Evolutionary conservation across 2,113 vertebrate genomes (phyloP), one percentile per base, ranked within the genome.

Genomic region (Sander lucioperca): DNA sequence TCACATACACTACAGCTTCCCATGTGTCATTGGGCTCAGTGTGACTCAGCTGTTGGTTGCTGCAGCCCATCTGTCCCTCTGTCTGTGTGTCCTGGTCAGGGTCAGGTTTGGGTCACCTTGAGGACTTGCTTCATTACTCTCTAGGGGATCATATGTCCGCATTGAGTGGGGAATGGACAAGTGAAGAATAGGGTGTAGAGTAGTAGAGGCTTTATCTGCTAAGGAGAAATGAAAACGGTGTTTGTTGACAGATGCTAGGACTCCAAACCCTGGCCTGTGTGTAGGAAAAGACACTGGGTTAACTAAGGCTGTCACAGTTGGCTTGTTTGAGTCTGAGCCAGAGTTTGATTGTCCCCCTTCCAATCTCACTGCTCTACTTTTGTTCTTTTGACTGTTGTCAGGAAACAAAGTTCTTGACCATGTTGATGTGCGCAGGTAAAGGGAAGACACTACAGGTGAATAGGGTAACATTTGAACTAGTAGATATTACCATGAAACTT

Each of bases 81-180:
- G 64, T 53, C 51, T 25, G 25, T 54, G 63, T 13, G 36, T 50
- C 67, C 54, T 47, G 70, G 21, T 48, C 47, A 13, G 73, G 86
- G 82, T 88, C 83, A 85, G 53, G 76, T 86, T 77, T 76, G 70
- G 87, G 89, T 82, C 82, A 86, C 74, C 54, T 71, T 3, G 0
- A 75, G 39, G 82, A 36, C 77, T 71, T 66, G 47, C 67, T 80
- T 74, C 67, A 79, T 77, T 59, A 59, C 54, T 79, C 79, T 53
- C 69, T 47, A 16, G 67, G 62, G 68, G 76, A 77, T 85, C 85
- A 16, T 51, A 36, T 67, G 59, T 78, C 79, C 39, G 54, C 61
- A 48, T 8, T 12, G 48, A 71, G 53, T 6, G 27, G 68, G 25
- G 65, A 56, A 53, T 11, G 33, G 66, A 74, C 69, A 61, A 58